Evolutionary conservation across 2,797 vertebrate genomes (phyloP), one percentile per base, ranked within the genome.

Genomic region (Mareca penelope): DNA sequence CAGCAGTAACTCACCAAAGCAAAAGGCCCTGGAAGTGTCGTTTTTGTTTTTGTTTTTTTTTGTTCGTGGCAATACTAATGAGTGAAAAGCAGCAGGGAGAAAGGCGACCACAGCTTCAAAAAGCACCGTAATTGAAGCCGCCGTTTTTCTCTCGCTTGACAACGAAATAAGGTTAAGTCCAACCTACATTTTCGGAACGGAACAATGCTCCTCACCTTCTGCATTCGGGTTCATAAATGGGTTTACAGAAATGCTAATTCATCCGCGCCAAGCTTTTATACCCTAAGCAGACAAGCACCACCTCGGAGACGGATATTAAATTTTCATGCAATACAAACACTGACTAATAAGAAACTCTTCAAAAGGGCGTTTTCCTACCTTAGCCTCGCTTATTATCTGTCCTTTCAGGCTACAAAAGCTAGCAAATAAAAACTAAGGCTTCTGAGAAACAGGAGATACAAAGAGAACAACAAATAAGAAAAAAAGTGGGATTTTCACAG

Each of bases 281-380:
- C 46, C 50, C 40, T 6, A 35, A 78, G 48, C 1, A 92, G 71
- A 71, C 76, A 78, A 88, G 57, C 69, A 91, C 44, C 65, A 89
- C 87, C 89, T 57, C 42, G 42, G 82, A 95, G 63, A 78, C 2
- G 0, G 42, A 28, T 40, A 85, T 86, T 69, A 86, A 53, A 81
- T 86, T 80, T 85, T 94, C 73, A 83, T 40, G 82, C 70, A 83
- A 40, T 35, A 76, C 76, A 88, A 95, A 93, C 70, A 85, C 35
- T 52, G 68, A 80, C 70, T 89, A 95, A 83, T 22, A 88, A 89
- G 31, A 78, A 88, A 75, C 42, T 37, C 55, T 93, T 79, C 17
- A 28, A 78, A 61, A 26, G 33, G 52, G 11, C 61, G 59, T 81
- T 79, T 88, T 67, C 77, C 75, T 70, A 63, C 31, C 0, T 3